Evolutionary conservation across 2,113 vertebrate species (phyloP), one percentile per base, ranked within the genome.

Genomic region (Microtus richardsoni): DNA sequence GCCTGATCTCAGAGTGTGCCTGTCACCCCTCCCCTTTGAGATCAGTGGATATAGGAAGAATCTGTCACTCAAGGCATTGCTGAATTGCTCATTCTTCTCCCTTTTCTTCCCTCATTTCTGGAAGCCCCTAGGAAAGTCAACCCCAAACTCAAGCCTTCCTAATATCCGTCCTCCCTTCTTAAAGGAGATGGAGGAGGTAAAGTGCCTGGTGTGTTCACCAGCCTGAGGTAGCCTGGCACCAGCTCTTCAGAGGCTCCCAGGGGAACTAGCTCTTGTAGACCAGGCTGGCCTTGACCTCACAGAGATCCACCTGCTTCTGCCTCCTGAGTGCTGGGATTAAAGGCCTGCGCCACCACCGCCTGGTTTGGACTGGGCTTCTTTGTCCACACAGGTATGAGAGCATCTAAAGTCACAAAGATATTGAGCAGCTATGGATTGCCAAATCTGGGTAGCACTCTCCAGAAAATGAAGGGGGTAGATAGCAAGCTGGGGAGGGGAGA

Each of bases 61-160:
- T 24, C 36, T 66, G 49, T 30, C 30, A n/a, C 16, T 36, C 17
- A 0, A 1, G 12, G 19, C 21, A 14, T 9, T 11, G 13, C 30
- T 58, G 41, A 16, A 14, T 11, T 19, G 13, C 36, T 70, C 39
- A 26, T 0, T 39, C 10, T 58, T 75, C 39, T 70, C 21, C 28
- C 33, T 49, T 80, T n/a, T 84, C 89, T 66, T 89, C 21, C 70
- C 54, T 47, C 4, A 39, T 77, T 73, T 80, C 93, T 92, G 88
- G 44, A 62, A 89, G 86, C 75, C 52, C 47, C 1, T 36, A 70
- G 9, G 26, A 39, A 28, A 78, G 44, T 74, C 64, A 66, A 62
- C 71, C 10, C 19, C 36, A 6, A 73, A 58, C 30, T 58, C 33
- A 41, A 80, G n/a, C 6, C 17, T 88, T 82, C 28, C 14, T 86